Evolutionary conservation across 1,140 invertebrate genomes (phyloP), one percentile per base, ranked within the genome.

Genomic region (Drosophila tani): DNA sequence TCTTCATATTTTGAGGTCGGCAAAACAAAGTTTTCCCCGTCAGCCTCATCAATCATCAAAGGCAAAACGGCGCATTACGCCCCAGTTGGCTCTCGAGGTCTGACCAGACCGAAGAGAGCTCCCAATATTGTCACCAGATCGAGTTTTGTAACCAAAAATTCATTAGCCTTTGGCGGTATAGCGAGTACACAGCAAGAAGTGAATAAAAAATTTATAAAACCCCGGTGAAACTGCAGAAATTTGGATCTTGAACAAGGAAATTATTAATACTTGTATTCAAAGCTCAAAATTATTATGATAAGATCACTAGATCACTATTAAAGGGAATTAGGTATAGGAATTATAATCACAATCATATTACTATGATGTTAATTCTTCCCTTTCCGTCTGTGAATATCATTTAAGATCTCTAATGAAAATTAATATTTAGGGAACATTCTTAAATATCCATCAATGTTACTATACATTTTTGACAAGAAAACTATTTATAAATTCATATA

Each of bases 31-130:
- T 27, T 49, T 59, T 49, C 29, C 17, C 27, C 27, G 24, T 29
- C 78, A 51, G 29, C 21, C 50, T 73, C 82, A 85, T 85, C 71
- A 85, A 82, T 85, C 79, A 85, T 86, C 51, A 59, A 41, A 50
- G 53, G 53, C 40, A 56, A 68, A 79, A 51, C 45, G 47, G 17
- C 67, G 67, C 45, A 59, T 32, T 75, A 57, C 40, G 51, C 62
- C 53, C 45, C 58, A 35, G 40, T 58, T 32, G 56, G 9, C 29
- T 32, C 7, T 32, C 27, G 14, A 46, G 47, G 19, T 56, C 21
- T 53, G 46, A 51, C 47, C 29, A 21, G 51, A 55, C 56, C 43
- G 56, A 66, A 51, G 29, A 70, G 35, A 70, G 51, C 38, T 66
- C 24, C 51, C 51, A 71, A 60, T 68, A 58, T 35, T 81, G 79